Evolutionary conservation across 2,888 invertebrate species (phyloP).

Genomic region (Amphipoea lucens): DNA sequence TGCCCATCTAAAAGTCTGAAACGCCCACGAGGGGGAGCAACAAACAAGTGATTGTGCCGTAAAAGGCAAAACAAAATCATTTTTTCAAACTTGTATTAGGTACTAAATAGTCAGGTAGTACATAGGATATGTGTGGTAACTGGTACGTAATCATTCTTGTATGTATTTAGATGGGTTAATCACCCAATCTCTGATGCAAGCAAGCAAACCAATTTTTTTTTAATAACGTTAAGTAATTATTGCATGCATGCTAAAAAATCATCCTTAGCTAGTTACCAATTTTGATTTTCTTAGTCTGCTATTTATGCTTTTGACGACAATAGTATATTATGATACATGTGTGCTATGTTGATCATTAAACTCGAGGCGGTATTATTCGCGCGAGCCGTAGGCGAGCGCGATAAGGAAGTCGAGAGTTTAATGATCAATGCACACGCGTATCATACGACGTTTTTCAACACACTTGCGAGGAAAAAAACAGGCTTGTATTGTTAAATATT

Average conservation of each 20-base stretch:
- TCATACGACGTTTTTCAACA: too few species aligned
- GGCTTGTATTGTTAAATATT: too few species aligned
- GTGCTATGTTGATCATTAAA: too few species aligned
- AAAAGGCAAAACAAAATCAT: not conserved
- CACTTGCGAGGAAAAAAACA: too few species aligned
- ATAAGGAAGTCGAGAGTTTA: too few species aligned
- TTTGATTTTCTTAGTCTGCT: not conserved
- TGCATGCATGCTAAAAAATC: not conserved
- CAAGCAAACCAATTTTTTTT: conserved; percentile 28
- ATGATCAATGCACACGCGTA: too few species aligned
- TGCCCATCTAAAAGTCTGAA: too few species aligned
- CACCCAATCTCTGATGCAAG: conserved; percentile 19
- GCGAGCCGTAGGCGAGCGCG: too few species aligned
- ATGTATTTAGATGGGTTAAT: conserved; percentile 19
- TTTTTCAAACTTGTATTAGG: not conserved
- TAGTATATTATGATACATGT: too few species aligned
- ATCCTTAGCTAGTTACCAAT: not conserved
- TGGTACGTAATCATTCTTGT: conserved; percentile 10
- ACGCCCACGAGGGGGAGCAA: too few species aligned
- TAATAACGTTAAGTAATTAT: conserved; percentile 25
- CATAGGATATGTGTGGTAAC: not conserved
- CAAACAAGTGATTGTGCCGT: not conserved
- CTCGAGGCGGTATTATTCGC: too few species aligned
- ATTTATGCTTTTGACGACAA: not conserved
- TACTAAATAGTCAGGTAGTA: not conserved